Evolutionary conservation across 2,888 invertebrate genomes (phyloP).

Genomic region (Shargacucullia verbasci): DNA sequence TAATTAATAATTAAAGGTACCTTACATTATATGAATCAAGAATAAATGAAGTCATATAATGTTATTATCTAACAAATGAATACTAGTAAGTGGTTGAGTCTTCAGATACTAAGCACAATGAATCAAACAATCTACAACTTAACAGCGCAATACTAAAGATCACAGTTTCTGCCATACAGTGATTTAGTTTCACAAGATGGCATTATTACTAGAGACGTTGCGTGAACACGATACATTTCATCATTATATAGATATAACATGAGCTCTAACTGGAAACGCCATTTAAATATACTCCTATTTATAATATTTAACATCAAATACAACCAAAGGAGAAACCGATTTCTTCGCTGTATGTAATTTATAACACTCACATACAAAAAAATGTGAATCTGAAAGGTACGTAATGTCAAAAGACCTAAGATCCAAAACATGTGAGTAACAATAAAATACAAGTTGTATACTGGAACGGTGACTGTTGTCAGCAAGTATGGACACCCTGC

Average conservation of each 20-base stretch:
- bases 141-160: constrained; percentile 75
- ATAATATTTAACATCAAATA: constrained; percentile 73
- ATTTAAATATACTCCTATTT: constrained; percentile 63
- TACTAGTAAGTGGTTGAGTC: constrained; percentile 28
- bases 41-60: constrained; percentile 32
- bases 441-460: constrained; percentile 75
- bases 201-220: constrained; percentile 63
- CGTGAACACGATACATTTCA: constrained; percentile 65
- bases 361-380: constrained; percentile 61
- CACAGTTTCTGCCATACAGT: constrained; percentile 74
- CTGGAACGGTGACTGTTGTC: constrained; percentile 69
- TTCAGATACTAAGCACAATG: constrained; percentile 28
- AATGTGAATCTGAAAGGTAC: constrained; percentile 73
- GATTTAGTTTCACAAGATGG: constrained; percentile 66
- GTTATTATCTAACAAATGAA: constrained; percentile 21
- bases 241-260: constrained; percentile 61
- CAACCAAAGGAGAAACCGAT: constrained; percentile 69
- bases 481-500: constrained; percentile 57
- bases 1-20: constrained; percentile 30
- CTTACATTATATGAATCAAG: constrained; percentile 32
- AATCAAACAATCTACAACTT: constrained; percentile 61
- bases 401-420: constrained; percentile 81
- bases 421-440: constrained; percentile 79
- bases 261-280: constrained; percentile 66
- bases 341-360: constrained; percentile 72